Evolutionary conservation across 2,113 vertebrate genomes (phyloP).

Genomic region (Glaucomys volans): DNA sequence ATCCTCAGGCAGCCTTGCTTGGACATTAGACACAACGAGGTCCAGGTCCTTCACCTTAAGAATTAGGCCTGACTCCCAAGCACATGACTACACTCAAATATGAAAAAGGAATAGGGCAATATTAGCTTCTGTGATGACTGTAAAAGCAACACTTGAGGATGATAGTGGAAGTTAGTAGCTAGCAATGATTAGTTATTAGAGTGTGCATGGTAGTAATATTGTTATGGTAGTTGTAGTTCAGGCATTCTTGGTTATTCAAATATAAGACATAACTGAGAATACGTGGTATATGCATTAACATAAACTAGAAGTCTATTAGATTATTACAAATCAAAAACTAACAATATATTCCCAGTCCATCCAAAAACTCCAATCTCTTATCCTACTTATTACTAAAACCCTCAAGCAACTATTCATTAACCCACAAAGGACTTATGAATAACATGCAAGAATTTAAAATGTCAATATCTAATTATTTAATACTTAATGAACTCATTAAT

Average conservation of each 20-base stretch:
- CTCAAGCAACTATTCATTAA: neutral
- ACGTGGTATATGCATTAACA: slow-evolving; percentile 5
- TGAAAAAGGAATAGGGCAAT: neutral
- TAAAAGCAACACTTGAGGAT: neutral
- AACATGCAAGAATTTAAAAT: neutral
- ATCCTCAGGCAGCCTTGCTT: neutral
- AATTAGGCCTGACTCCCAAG: neutral
- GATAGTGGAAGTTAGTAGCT: neutral
- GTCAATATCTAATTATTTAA: slow-evolving; percentile 19
- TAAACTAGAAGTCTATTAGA: neutral
- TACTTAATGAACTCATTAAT: neutral
- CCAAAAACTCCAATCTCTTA: neutral
- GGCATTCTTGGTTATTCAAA: neutral
- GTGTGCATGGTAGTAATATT: neutral
- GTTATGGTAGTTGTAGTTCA: neutral
- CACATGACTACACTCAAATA: neutral
- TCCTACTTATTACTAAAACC: neutral
- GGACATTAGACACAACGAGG: neutral
- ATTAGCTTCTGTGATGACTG: neutral
- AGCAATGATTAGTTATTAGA: neutral
- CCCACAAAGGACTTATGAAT: neutral
- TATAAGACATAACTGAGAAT: neutral
- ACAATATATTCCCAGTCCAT: neutral
- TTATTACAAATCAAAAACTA: slow-evolving; percentile 49
- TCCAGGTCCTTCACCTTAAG: neutral